These are phyloP conservation scores for Ophraella communa DNA, from an alignment of 2,888 invertebrate genomes.

Conservation along the genomic window DNA sequence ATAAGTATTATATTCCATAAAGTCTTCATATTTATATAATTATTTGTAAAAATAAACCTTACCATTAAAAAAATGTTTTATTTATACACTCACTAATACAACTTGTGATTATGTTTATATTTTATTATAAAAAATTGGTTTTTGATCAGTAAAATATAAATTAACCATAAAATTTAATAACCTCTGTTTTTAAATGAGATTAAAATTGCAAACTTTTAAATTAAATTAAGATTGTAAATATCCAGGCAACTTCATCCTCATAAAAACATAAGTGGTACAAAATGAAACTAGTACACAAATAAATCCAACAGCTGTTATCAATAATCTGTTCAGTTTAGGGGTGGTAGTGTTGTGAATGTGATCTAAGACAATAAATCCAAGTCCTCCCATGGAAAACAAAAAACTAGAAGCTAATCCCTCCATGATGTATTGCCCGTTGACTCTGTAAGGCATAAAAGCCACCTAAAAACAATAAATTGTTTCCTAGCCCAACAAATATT, in stretches of 20 bases:
- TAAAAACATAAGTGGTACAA: constrained; percentile 95
- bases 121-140: no score
- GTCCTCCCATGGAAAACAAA: constrained; percentile 92
- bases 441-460: constrained; percentile 97
- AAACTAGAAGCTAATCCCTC: constrained; percentile 98
- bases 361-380: constrained; percentile 96
- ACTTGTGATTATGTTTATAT: no score
- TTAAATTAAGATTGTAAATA: constrained; percentile 69
- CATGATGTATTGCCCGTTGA: constrained; percentile 99
- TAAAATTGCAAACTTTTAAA: neutral
- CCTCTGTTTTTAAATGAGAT: no score
- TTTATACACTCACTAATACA: no score
- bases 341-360: constrained; percentile 88
- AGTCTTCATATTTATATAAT: no score
- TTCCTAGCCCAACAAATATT: neutral
- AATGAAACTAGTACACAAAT: constrained; percentile 92
- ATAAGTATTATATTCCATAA: neutral
- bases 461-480: constrained; percentile 65
- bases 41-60: no score
- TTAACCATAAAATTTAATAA: no score
- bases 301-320: constrained; percentile 90
- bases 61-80: neutral
- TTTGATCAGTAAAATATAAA: no score
- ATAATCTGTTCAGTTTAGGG: constrained; percentile 87
- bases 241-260: constrained; percentile 97